A percentile compares a stretch with the other conserved stretches of the same genome.
These are phyloP conservation scores for Onychomys leucogaster DNA, from an alignment of 2,797 vertebrate species.

Conservation along the genomic window DNA sequence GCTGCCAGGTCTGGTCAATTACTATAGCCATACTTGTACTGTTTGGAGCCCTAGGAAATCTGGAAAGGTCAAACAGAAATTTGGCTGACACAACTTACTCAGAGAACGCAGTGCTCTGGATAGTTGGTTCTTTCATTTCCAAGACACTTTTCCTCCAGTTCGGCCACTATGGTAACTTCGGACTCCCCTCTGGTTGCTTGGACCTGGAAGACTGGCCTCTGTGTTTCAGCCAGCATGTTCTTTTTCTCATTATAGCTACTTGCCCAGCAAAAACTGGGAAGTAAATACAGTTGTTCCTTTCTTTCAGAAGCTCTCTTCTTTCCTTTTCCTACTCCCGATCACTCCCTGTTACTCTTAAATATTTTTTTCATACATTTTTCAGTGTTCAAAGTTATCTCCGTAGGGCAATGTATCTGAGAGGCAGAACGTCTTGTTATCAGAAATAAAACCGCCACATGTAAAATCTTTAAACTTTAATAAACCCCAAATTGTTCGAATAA, in stretches of 20 bases:
- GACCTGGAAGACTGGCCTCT: background rate
- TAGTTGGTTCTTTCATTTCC: background rate
- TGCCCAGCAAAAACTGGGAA: background rate
- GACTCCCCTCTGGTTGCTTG: background rate
- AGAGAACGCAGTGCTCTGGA: background rate
- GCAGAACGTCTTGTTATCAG: background rate
- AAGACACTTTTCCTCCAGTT: background rate
- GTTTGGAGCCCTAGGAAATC: background rate
- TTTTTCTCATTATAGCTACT: background rate
- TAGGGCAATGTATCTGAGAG: background rate
- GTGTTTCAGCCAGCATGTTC: background rate
- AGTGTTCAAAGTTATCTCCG: background rate
- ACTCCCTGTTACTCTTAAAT: background rate
- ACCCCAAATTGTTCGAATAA: slow-evolving; percentile 11
- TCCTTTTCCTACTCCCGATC: background rate
- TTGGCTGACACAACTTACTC: background rate
- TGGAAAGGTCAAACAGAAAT: background rate
- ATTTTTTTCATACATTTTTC: slow-evolving; percentile 10
- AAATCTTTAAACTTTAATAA: background rate
- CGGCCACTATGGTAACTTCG: background rate
- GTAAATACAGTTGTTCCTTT: background rate
- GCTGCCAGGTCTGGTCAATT: background rate
- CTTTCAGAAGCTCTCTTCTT: background rate
- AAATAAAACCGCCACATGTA: background rate
- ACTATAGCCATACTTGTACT: background rate